Evolutionary conservation across 2,113 vertebrate genomes (phyloP), one percentile per base, ranked within the genome.

Genomic region (Phyllostomus hastatus): DNA sequence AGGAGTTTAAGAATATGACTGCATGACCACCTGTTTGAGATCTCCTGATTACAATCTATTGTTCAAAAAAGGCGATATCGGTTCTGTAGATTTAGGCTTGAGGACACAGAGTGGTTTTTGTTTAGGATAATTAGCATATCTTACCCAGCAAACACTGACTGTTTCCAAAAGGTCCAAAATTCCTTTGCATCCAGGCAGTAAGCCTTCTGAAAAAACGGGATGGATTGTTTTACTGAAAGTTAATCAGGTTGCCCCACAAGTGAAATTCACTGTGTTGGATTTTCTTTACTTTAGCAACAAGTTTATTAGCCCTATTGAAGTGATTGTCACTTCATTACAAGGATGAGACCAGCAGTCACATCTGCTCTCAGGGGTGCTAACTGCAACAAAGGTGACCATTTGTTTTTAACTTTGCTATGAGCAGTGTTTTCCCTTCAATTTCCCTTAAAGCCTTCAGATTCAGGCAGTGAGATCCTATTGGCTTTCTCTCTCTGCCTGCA

Each of bases 351-450:
- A 92, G 85, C 73, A 92, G 89, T 80, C 94, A 70, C 91, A 54
- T 67, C 66, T 95, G 86, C 1, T 3, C 61, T 78, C 76, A 80
- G 26, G 73, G n/a, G 35, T 24, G 72, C 88, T 91, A 80, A 89
- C 78, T 92, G 96, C 94, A 89, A 78, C 78, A 78, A 64, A 54
- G 11, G 33, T 1, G 46, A 75, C 2, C 38, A 9, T 95, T 95
- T 97, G 15, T 10, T 96, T 95, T 66, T 89, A 92, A 86, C 91
- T 1, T 95, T 93, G 67, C 28, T 80, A 0, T 72, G 94, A 88
- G 79, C 93, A 97, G 50, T 91, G 4, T 97, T 97, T 88, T 97
- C 43, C 90, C 52, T 93, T 92, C 82, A 76, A 95, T 97, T 97
- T 97, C 43, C 92, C 48, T 92, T 91, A 82, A 73, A 96, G n/a